phyloP scores from a whole-genome alignment of 1,140 invertebrate species.

The Neelides sp. region DNA sequence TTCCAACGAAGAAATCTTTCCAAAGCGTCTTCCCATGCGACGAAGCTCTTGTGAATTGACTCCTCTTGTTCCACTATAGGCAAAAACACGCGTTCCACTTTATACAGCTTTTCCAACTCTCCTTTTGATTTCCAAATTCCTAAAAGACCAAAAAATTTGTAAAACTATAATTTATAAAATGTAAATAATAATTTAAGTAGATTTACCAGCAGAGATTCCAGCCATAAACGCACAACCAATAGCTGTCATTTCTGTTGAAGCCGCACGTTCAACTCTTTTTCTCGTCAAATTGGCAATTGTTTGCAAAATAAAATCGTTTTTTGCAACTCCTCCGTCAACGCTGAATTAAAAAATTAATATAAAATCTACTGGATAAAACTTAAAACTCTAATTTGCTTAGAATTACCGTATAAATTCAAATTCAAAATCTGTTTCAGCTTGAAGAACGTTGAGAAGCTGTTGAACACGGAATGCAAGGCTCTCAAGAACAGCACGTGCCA shows the following conservation, averaged over 20 bases:
- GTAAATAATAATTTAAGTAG: background rate
- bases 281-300: conserved; percentile 66
- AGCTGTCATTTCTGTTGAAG: conserved; percentile 56
- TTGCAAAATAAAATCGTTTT: conserved; percentile 81
- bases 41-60: conserved; percentile 22
- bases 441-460: conserved; percentile 56
- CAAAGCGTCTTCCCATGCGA: conserved; percentile 53
- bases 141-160: conserved; percentile 35
- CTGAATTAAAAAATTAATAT: conserved; percentile 41
- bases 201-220: conserved; percentile 42
- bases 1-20: conserved; percentile 56
- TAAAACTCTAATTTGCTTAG: background rate
- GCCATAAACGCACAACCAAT: conserved; percentile 68
- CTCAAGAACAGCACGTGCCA: conserved; percentile 71
- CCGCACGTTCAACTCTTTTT: conserved; percentile 54
- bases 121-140: conserved; percentile 58
- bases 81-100: conserved; percentile 48
- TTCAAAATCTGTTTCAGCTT: conserved; percentile 48
- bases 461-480: conserved; percentile 71
- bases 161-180: conserved; percentile 7
- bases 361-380: background rate
- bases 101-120: conserved; percentile 47
- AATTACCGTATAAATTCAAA: conserved; percentile 49
- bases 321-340: conserved; percentile 82
- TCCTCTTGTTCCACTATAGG: conserved; percentile 31